Percentiles rank a stretch among this genome's conserved stretches.
These are phyloP conservation scores for Thamnophis elegans DNA, from an alignment of 2,797 vertebrate genomes.

Conservation along the genomic window DNA sequence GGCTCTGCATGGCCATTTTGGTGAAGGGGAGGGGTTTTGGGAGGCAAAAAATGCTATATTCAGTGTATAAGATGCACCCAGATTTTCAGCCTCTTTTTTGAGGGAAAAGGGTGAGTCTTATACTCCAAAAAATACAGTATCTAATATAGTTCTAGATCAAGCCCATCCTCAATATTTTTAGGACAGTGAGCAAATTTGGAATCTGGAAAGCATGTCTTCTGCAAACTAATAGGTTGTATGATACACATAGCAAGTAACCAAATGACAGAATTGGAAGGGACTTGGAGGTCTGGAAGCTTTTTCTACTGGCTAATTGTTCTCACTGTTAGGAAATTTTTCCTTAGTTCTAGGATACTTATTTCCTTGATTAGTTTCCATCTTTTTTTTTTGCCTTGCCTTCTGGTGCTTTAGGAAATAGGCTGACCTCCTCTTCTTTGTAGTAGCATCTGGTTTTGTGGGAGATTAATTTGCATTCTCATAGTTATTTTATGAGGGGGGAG, in stretches of 20 bases:
- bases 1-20: too few relatives aligned
- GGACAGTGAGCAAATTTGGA: neutral
- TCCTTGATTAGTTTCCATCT: neutral
- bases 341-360: neutral
- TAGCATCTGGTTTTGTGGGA: neutral
- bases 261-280: neutral
- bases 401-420: neutral
- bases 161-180: neutral
- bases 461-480: neutral
- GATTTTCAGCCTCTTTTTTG: too few relatives aligned
- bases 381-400: neutral
- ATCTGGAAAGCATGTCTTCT: neutral
- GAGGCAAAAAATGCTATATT: too few relatives aligned
- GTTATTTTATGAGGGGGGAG: neutral
- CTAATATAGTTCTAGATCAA: slow-evolving; percentile 39
- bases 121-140: neutral
- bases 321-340: neutral
- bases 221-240: neutral
- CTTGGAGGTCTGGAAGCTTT: neutral
- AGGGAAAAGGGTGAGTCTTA: too few relatives aligned
- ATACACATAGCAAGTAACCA: neutral
- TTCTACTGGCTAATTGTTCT: neutral
- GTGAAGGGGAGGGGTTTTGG: too few relatives aligned
- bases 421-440: neutral
- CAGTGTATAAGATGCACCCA: too few relatives aligned